Evolutionary conservation across 2,797 vertebrate genomes (phyloP).

Genomic region (Trichosurus vulpecula): DNA sequence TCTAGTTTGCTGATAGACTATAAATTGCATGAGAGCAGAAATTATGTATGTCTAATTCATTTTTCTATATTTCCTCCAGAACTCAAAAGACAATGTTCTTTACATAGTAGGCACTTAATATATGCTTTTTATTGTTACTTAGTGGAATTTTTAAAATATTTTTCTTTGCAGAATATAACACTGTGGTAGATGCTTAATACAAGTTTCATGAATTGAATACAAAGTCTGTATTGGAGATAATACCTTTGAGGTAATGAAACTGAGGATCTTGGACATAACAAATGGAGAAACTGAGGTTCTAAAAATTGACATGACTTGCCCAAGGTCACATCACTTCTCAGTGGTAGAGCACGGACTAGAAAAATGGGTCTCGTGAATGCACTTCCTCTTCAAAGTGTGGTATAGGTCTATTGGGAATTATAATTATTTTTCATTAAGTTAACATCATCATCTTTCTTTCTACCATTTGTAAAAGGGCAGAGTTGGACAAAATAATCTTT

Average conservation of each 20-base stretch:
- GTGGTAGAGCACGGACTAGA: neutral
- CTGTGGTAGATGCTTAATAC: neutral
- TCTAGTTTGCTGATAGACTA: neutral
- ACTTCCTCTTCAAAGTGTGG: neutral
- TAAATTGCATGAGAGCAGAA: neutral
- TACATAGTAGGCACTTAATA: neutral
- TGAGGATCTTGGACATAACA: neutral
- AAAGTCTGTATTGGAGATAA: neutral
- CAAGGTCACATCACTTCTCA: neutral
- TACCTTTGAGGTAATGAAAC: neutral
- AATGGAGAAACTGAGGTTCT: neutral
- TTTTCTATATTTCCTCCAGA: neutral
- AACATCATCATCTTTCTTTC: neutral
- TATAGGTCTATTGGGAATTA: neutral
- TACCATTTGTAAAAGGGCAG: neutral
- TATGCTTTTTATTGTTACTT: neutral
- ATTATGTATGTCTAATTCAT: neutral
- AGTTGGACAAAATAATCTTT: neutral
- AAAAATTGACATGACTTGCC: neutral
- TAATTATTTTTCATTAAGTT: neutral
- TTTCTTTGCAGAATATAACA: neutral
- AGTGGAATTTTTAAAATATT: neutral
- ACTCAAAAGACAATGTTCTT: neutral
- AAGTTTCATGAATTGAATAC: neutral
- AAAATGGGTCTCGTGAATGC: neutral